These are phyloP conservation scores for Martes flavigula DNA, from an alignment of 2,797 vertebrate genomes.

Conservation along the genomic window DNA sequence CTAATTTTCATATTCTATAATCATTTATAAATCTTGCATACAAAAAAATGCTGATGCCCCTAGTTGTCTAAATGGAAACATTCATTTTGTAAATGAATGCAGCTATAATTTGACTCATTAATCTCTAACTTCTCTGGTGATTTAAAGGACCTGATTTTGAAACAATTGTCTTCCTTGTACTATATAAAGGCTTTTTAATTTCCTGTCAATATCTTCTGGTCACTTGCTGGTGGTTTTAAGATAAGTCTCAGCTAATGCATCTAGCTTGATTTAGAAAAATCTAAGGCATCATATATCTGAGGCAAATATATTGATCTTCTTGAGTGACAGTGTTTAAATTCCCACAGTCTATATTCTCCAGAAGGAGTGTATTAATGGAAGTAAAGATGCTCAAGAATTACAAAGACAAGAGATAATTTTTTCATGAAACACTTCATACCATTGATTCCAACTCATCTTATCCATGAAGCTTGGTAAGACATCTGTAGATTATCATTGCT, in stretches of 20 bases:
- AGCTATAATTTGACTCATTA: slow-evolving; percentile 58
- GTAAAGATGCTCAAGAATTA: slow-evolving; percentile 49
- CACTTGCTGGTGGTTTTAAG: slow-evolving; percentile 37
- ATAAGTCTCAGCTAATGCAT: slow-evolving; percentile 45
- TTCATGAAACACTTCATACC: slow-evolving; percentile 55
- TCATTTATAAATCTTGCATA: slow-evolving; percentile 44
- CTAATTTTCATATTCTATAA: slow-evolving; percentile 71
- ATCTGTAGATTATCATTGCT: slow-evolving; percentile 4
- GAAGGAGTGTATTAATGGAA: slow-evolving; percentile 50
- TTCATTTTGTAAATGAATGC: slow-evolving; percentile 71
- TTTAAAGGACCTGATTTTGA: slow-evolving; percentile 71
- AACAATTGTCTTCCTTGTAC: neutral
- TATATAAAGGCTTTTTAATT: slow-evolving; percentile 48
- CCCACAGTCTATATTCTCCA: slow-evolving; percentile 1
- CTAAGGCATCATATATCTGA: slow-evolving; percentile 45
- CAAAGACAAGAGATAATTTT: slow-evolving; percentile 7
- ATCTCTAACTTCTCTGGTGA: slow-evolving; percentile 56
- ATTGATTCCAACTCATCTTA: slow-evolving; percentile 35
- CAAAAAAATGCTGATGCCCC: slow-evolving; percentile 58
- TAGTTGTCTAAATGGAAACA: slow-evolving; percentile 62
- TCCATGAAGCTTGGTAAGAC: slow-evolving; percentile 26
- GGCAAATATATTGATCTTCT: slow-evolving; percentile 54
- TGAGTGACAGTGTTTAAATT: slow-evolving; percentile 57
- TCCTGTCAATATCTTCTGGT: slow-evolving; percentile 37
- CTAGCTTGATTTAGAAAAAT: slow-evolving; percentile 54